These are phyloP conservation scores for Gryllus bimaculatus DNA, from an alignment of 1,140 invertebrate species.

Conservation along the genomic window DNA sequence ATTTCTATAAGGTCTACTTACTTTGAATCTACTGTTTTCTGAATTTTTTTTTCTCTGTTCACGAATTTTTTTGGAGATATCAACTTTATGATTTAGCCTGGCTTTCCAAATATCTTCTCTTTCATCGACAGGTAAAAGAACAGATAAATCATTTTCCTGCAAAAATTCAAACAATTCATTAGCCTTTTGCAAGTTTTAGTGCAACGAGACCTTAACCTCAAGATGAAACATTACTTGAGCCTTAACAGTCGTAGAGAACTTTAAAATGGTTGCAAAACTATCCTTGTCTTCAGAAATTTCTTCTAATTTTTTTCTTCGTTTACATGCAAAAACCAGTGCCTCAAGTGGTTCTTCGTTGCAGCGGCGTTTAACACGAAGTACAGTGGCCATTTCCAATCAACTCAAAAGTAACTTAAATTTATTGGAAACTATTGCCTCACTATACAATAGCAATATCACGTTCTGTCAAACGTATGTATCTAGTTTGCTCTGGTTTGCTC, in stretches of 20 bases:
- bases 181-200: no score
- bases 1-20: not conserved
- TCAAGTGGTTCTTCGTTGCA: slow-evolving; percentile 7
- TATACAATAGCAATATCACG: no score
- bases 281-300: not conserved
- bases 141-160: not conserved
- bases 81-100: not conserved
- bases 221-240: not conserved
- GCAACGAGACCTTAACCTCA: no score
- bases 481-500: no score
- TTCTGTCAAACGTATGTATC: no score
- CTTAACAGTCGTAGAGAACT: slow-evolving; percentile 9
- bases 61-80: not conserved
- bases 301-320: not conserved
- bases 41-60: not conserved
- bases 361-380: slow-evolving; percentile 8
- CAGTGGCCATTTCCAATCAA: not conserved
- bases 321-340: slow-evolving; percentile 10
- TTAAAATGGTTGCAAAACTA: not conserved
- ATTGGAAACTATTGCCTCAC: no score
- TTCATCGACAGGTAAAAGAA: not conserved
- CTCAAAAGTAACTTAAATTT: no score
- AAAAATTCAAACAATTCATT: not conserved
- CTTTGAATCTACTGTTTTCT: not conserved
- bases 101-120: not conserved